Evolutionary conservation across 2,113 vertebrate genomes (phyloP).

Genomic region (Phalacrocorax pelagicus): DNA sequence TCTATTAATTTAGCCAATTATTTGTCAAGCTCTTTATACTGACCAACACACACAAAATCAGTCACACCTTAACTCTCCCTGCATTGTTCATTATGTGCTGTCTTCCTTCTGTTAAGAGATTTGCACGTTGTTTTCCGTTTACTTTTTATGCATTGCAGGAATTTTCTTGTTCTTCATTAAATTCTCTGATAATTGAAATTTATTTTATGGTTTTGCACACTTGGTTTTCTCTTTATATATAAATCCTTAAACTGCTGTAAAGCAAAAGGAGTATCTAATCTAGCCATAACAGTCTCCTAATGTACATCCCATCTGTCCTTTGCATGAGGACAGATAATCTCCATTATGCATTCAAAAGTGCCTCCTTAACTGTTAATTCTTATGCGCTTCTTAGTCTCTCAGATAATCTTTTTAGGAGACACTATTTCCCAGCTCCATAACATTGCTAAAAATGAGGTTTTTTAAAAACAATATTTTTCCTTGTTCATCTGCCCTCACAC

Average conservation of each 20-base stretch:
- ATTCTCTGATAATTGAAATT: not conserved
- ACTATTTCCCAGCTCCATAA: not conserved
- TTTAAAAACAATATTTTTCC: not conserved
- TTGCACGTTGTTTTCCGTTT: not conserved
- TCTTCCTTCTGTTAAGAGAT: not conserved
- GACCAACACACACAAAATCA: not conserved
- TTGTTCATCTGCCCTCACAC: not conserved
- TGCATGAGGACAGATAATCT: conserved; percentile 9
- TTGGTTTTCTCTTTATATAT: not conserved
- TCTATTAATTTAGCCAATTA: not conserved
- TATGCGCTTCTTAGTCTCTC: not conserved
- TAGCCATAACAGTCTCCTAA: not conserved
- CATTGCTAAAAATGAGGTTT: not conserved
- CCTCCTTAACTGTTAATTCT: conserved; percentile 25
- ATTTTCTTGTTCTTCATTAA: not conserved
- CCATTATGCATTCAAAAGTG: not conserved
- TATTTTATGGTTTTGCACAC: not conserved
- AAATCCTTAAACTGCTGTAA: not conserved
- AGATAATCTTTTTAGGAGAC: not conserved
- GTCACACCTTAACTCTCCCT: not conserved
- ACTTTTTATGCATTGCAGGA: not conserved
- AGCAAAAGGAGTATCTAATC: conserved; percentile 2
- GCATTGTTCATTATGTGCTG: not conserved
- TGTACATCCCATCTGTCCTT: not conserved
- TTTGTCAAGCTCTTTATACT: not conserved